Evolutionary conservation across 2,797 vertebrate genomes (phyloP).

Genomic region (Dryobates pubescens): DNA sequence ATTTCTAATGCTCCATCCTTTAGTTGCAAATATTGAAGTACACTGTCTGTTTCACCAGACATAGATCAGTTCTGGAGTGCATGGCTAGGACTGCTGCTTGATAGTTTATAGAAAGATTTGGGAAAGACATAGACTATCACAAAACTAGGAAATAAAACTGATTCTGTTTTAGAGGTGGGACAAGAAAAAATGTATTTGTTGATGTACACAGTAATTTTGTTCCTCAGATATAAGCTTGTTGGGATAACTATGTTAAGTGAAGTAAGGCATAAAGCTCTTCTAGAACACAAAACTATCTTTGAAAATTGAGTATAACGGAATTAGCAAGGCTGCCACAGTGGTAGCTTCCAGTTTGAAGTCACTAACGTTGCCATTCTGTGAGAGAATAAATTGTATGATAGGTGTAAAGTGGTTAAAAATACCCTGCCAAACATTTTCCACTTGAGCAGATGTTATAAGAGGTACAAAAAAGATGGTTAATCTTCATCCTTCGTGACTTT

Average conservation of each 20-base stretch:
- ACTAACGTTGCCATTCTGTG: not conserved
- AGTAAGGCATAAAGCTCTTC: not conserved
- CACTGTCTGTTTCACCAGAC: not conserved
- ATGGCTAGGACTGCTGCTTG: not conserved
- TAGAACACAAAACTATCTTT: not conserved
- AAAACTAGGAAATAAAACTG: not conserved
- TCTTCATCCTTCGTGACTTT: not conserved
- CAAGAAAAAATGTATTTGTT: not conserved
- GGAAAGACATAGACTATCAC: not conserved
- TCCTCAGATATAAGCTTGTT: not conserved
- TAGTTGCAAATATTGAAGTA: not conserved
- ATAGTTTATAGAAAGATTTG: not conserved
- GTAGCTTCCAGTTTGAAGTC: not conserved
- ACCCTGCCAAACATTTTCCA: not conserved
- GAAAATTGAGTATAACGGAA: not conserved
- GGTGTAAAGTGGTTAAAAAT: not conserved
- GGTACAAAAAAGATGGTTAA: not conserved
- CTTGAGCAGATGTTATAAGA: not conserved
- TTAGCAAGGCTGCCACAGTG: not conserved
- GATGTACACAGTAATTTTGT: not conserved
- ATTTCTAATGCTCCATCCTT: not conserved
- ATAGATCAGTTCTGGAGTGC: not conserved
- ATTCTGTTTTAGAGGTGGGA: not conserved
- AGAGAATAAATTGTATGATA: not conserved
- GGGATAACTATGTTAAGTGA: not conserved